A percentile compares a stretch with the other conserved stretches of the same genome.
Conservation (phyloP, 2,888 invertebrate genomes). For the Hemistola chrysoprasaria region DNA sequence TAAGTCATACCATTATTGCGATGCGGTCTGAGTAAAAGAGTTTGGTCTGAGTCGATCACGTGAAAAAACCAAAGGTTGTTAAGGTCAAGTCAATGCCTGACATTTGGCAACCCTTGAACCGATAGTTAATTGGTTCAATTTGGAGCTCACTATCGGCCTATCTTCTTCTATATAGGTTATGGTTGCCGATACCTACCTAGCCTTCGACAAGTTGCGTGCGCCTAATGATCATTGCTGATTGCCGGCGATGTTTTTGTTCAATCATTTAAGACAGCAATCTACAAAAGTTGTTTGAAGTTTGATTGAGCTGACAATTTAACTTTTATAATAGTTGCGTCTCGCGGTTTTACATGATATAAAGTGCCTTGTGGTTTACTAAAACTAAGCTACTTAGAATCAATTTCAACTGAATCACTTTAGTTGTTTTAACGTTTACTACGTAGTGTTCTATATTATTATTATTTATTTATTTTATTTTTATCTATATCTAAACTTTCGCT, state of each 20-base stretch:
- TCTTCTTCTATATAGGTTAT: not conserved
- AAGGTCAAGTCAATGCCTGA: slow-evolving; percentile 36
- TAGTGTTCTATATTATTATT: too few relatives aligned
- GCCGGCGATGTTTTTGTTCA: slow-evolving; percentile 15
- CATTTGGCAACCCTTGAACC: slow-evolving; percentile 41
- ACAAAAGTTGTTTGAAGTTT: slow-evolving; percentile 3
- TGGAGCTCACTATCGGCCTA: not conserved
- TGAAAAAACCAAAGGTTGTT: slow-evolving; percentile 34
- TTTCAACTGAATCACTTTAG: too few relatives aligned
- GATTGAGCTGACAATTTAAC: slow-evolving; percentile 2
- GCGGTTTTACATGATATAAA: too few relatives aligned
- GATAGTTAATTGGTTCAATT: slow-evolving; percentile 11
- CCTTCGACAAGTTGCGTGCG: slow-evolving; percentile 30
- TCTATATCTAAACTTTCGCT: too few relatives aligned
- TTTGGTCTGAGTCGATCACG: slow-evolving; percentile 23
- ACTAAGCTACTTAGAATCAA: too few relatives aligned
- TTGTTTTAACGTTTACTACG: too few relatives aligned
- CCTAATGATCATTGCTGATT: slow-evolving; percentile 30
- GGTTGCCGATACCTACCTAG: too few relatives aligned
- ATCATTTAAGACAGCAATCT: slow-evolving; percentile 7
- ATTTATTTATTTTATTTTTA: too few relatives aligned
- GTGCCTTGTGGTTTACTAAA: too few relatives aligned
- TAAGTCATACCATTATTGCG: too few relatives aligned
- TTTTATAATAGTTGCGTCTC: slow-evolving; percentile 2
- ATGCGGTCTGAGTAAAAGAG: slow-evolving; percentile 27